phyloP scores from a whole-genome alignment of 2,888 invertebrate species.

The Saturnia pavonia region DNA sequence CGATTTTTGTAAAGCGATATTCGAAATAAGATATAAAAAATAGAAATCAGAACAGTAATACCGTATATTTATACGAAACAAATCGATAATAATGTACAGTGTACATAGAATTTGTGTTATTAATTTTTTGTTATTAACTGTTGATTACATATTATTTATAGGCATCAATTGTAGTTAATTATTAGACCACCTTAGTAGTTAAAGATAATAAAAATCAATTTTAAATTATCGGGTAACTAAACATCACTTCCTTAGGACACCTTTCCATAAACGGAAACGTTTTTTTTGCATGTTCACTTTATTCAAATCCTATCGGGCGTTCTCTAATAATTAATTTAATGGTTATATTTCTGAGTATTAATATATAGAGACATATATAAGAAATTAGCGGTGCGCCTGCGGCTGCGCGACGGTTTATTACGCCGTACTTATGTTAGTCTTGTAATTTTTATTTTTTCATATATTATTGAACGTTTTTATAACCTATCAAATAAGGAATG shows the following conservation, averaged over 20 bases:
- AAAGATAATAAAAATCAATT: conserved; percentile 20
- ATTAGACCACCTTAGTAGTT: conserved; percentile 24
- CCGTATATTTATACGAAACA: neutral
- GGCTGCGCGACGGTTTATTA: no score
- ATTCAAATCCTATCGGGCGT: neutral
- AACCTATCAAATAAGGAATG: no score
- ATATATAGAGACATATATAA: no score
- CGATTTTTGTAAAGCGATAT: neutral
- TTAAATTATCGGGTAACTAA: conserved; percentile 18
- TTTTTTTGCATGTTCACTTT: neutral
- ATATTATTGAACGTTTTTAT: no score
- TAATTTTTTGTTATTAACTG: conserved; percentile 8
- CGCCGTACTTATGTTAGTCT: no score
- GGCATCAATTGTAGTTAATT: conserved; percentile 18
- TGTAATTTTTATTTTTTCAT: no score
- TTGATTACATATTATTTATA: conserved; percentile 18
- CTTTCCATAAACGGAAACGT: neutral
- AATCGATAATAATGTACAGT: neutral
- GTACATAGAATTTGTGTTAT: conserved; percentile 7
- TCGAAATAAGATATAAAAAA: neutral
- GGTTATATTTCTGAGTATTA: neutral
- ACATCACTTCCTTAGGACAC: neutral
- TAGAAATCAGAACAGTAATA: neutral
- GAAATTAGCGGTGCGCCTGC: no score
- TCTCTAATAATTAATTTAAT: neutral